These are phyloP conservation scores for Acrobeloides nanus DNA, from an alignment of 2,888 invertebrate genomes.

Conservation along the genomic window DNA sequence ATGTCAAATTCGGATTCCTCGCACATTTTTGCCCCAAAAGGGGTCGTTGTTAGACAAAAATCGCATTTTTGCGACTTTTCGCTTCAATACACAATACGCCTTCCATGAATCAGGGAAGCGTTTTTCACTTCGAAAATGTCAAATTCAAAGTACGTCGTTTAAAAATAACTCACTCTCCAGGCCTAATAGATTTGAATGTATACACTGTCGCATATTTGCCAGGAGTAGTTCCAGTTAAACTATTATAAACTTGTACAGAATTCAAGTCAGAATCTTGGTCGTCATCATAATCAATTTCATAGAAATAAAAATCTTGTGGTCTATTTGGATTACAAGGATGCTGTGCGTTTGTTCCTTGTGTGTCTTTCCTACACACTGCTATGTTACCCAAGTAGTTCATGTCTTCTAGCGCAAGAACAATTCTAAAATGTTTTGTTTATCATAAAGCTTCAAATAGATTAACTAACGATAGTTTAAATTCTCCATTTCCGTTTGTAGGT, in stretches of 20 bases:
- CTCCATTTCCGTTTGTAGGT: constrained; percentile 31
- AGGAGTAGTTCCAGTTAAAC: too few species aligned
- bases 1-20: too few species aligned
- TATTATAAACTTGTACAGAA: background rate
- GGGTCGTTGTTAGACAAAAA: too few species aligned
- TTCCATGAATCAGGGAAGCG: too few species aligned
- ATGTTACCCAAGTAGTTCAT: constrained; percentile 26
- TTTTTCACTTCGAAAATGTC: background rate
- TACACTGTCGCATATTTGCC: constrained; percentile 12
- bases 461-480: constrained; percentile 13
- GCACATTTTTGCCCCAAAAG: too few species aligned
- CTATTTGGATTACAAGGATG: constrained; percentile 35
- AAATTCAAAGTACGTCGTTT: background rate
- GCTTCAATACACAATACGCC: too few species aligned
- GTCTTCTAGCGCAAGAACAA: constrained; percentile 26
- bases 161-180: constrained; percentile 29
- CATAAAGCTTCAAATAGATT: background rate
- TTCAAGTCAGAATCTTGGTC: constrained; percentile 10
- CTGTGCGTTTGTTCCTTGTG: constrained; percentile 9
- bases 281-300: constrained; percentile 20
- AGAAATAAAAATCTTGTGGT: constrained; percentile 43
- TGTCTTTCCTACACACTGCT: constrained; percentile 32
- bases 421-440: constrained; percentile 19
- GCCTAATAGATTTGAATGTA: constrained; percentile 35
- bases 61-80: too few species aligned